phyloP scores from a whole-genome alignment of 2,888 invertebrate species.

The Hipparchia semele region DNA sequence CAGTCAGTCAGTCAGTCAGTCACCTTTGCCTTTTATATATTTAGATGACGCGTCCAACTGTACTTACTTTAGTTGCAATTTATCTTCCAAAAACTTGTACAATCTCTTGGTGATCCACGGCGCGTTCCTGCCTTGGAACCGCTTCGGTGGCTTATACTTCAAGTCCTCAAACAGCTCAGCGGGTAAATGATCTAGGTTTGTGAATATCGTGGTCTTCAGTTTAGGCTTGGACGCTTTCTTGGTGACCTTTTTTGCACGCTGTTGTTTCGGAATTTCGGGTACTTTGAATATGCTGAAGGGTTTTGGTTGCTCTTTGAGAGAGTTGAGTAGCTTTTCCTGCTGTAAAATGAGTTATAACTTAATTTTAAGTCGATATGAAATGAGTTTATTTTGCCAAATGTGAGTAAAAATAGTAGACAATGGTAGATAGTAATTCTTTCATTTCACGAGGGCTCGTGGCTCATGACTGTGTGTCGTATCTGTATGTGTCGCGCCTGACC shows the following conservation, averaged over 20 bases:
- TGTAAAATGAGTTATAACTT: conserved; percentile 40
- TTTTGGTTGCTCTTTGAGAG: conserved; percentile 47
- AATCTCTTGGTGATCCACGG: conserved; percentile 71
- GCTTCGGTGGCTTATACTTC: conserved; percentile 72
- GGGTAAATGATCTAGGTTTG: conserved; percentile 51
- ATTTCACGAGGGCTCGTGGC: too few relatives aligned
- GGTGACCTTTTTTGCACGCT: conserved; percentile 37
- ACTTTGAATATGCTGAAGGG: conserved; percentile 53
- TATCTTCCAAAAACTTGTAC: conserved; percentile 68
- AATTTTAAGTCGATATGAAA: too few relatives aligned
- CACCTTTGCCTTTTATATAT: too few relatives aligned
- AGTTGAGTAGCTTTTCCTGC: conserved; percentile 57
- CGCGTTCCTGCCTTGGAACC: conserved; percentile 64
- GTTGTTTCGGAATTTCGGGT: conserved; percentile 47
- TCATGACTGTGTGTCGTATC: too few relatives aligned
- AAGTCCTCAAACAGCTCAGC: conserved; percentile 61
- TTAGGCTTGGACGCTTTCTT: conserved; percentile 47
- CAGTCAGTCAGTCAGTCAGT: too few relatives aligned
- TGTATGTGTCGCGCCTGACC: too few relatives aligned
- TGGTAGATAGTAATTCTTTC: too few relatives aligned
- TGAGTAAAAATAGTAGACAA: too few relatives aligned
- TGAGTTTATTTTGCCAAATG: too few relatives aligned
- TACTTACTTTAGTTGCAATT: conserved; percentile 69
- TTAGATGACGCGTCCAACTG: too few relatives aligned
- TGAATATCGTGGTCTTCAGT: conserved; percentile 44